Base-by-base conservation (phyloP, 1,140 invertebrate species). In the Pseudomyrmex dendroicus region DNA sequence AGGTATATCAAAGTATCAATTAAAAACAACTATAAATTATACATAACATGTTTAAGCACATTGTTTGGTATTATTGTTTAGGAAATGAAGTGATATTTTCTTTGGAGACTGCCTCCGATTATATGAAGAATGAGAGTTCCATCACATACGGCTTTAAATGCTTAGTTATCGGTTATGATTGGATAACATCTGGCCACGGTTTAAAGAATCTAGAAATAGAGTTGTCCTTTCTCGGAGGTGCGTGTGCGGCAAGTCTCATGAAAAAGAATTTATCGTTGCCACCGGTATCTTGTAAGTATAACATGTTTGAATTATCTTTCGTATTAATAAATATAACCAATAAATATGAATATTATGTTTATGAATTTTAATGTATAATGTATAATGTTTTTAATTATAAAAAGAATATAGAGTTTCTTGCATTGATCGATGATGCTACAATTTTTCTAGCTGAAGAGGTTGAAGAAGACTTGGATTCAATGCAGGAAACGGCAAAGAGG, bases 1-100 rank as follows among this genome's bases (percentile, higher is more conserved):
- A 83, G 97, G 97, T 96, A 73, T 25, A 80, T 57, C 10, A 2
- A 35, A 62, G 13, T 12, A 82, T 80, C 73, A 25, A 63, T 17
- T 13, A 44, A 57, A 66, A 44, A 44, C 59, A 73, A 2, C 5
- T 50, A 44, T 44, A 82, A 52, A 35, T 13, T 15, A 4, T 9
- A 10, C 17, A 25, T 15, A 15, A 20, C 1, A 7, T 48, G 2
- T 8, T 73, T 2, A 35, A 57, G 46, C 25, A 13, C 48, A 85
- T 63, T 17, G 52, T 56, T 54, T 20, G 12, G 5, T 46, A 20
- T 0, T 61, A 1, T 73, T 48, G 85, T 89, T 83, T 89, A 94
- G 98, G 98, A 22, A 98, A 99, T 93, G 98, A 99, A 94, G 96
- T 99, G 0, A 96, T 99, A 86, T 99, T 99, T 92, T 99, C 98